Percentiles rank a stretch among this genome's conserved stretches.
Conservation (phyloP, 2,888 invertebrate species). For the Chrysolina haemoptera region DNA sequence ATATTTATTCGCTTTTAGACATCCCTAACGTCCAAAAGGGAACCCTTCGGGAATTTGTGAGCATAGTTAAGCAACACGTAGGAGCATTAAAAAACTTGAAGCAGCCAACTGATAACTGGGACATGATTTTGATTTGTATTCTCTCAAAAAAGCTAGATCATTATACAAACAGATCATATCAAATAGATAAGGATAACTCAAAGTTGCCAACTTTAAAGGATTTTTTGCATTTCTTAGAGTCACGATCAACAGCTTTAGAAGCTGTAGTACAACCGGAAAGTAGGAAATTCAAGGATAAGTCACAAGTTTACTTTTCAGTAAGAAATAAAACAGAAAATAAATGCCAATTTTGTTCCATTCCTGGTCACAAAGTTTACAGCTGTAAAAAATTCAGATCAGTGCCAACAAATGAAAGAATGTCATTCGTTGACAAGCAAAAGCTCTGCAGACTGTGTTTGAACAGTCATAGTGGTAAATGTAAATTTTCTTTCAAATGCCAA, state of each 20-base stretch:
- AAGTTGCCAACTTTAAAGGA: conserved; percentile 33
- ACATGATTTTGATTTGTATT: too few relatives aligned
- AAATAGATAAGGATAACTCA: conserved; percentile 37
- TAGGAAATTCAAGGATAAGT: conserved; percentile 13
- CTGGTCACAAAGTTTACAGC: neutral
- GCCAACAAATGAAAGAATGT: too few relatives aligned
- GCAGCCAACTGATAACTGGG: conserved; percentile 33
- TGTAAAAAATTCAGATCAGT: too few relatives aligned
- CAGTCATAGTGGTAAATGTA: neutral
- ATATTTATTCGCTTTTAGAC: conserved; percentile 15
- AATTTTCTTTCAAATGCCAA: too few relatives aligned
- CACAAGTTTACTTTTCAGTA: conserved; percentile 5
- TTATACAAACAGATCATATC: conserved; percentile 33
- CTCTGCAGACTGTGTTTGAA: neutral
- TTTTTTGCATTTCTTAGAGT: conserved; percentile 35
- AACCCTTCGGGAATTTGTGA: too few relatives aligned
- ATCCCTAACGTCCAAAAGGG: conserved; percentile 6
- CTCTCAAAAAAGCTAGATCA: conserved; percentile 35
- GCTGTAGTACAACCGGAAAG: too few relatives aligned
- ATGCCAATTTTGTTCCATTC: conserved; percentile 27
- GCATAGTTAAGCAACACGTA: conserved; percentile 37
- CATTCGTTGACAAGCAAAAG: neutral
- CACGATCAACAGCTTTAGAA: neutral
- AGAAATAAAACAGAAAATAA: conserved; percentile 24
- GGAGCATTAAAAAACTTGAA: conserved; percentile 37